Percentiles rank a stretch among this genome's conserved stretches.
Evolutionary conservation across 2,113 vertebrate genomes (phyloP).

Genomic region (Lethenteron reissneri): DNA sequence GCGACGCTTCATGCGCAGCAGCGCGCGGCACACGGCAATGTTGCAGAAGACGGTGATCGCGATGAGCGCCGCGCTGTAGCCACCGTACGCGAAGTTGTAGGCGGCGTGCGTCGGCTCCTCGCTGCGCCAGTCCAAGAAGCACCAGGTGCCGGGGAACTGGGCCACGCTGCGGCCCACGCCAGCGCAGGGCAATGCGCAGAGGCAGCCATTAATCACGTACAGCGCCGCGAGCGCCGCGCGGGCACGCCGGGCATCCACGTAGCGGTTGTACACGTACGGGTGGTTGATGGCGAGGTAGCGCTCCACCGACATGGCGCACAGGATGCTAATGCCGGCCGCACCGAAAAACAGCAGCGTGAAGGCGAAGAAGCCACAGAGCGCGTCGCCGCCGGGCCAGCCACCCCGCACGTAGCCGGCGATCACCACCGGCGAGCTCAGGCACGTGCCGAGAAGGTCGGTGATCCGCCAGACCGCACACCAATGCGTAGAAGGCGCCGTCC

Average conservation of each 20-base stretch:
- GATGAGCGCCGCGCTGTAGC: conserved; percentile 63
- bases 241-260: conserved; percentile 28
- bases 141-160: conserved; percentile 57
- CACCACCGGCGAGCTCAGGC: conserved; percentile 41
- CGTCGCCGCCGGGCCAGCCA: conserved; percentile 29
- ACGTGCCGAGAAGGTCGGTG: conserved; percentile 37
- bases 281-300: conserved; percentile 39
- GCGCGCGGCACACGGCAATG: conserved; percentile 61
- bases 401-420: conserved; percentile 31
- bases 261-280: conserved; percentile 35
- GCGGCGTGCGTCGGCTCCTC: conserved; percentile 31
- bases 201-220: conserved; percentile 43
- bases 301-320: conserved; percentile 42
- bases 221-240: conserved; percentile 40
- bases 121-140: conserved; percentile 71
- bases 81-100: conserved; percentile 68
- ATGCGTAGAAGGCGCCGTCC: conserved; percentile 35
- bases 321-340: conserved; percentile 34
- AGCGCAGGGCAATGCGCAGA: conserved; percentile 62
- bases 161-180: conserved; percentile 38
- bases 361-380: conserved; percentile 39
- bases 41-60: conserved; percentile 65
- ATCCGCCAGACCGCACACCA: conserved; percentile 42
- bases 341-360: conserved; percentile 48
- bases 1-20: conserved; percentile 73